Evolutionary conservation across 1,140 invertebrate genomes (phyloP), one percentile per base, ranked within the genome.

Genomic region (Nebria ingens): DNA sequence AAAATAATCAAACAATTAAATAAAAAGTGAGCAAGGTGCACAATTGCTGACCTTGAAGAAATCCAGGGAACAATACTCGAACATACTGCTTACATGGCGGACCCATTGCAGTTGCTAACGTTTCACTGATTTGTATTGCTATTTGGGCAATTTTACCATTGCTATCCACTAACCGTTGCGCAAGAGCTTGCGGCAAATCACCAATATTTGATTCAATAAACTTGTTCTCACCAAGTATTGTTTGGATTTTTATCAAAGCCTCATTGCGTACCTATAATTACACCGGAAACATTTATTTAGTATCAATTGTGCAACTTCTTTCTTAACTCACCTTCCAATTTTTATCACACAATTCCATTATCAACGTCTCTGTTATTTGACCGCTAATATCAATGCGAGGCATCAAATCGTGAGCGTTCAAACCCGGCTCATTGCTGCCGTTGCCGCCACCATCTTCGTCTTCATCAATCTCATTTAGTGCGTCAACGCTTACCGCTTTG

Each of bases 81-180:
- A 94, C 78, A 66, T 95, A 85, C 57, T 80, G 80, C 65, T 88
- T 91, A 62, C 85, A 84, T 34, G 86, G 80, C 1, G 86, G 72
- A 0, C 93, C 93, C 78, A 96, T 85, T 0, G 89, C 83, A 2
- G 75, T 80, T 0, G 84, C 87, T 15, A 97, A 73, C 25, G 74
- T 76, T 63, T 91, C 84, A 63, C 90, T 92, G 53, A 96, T 84
- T 34, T 81, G 81, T 17, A 96, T 71, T 0, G 92, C 80, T 19
- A 83, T 83, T 61, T 87, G 86, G 1, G 90, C 89, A 59, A 97
- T 81, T 70, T 92, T 94, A 22, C 88, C 91, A 72, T 97, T 97
- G 21, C 89, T 91, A 67, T 97, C 94, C 0, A 83, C 72, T 2
- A 96, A 72, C 19, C 93, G 76, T 1, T 80, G 76, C 3, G 82